phyloP scores from a whole-genome alignment of 2,888 invertebrate genomes.

The Caenorhabditis sulstoni region DNA sequence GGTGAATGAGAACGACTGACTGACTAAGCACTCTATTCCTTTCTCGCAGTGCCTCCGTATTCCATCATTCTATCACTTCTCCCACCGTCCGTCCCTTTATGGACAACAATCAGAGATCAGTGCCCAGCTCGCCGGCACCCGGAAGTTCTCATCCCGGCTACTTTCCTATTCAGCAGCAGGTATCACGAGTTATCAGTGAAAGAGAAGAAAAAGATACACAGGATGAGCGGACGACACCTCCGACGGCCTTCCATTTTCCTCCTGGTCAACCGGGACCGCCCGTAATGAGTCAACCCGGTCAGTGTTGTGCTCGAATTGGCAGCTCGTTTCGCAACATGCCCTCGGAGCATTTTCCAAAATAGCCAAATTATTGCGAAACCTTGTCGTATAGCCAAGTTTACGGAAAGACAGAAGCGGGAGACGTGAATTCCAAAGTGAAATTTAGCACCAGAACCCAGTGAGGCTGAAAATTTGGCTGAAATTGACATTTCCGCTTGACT shows the following conservation, averaged over 20 bases:
- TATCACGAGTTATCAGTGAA: background rate
- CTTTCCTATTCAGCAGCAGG: slow-evolving; percentile 26
- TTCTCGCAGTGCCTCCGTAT: slow-evolving; percentile 1
- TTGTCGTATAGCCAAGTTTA: background rate
- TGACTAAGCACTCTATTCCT: slow-evolving; percentile 39
- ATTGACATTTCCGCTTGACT: slow-evolving; percentile 13
- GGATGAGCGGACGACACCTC: slow-evolving; percentile 55
- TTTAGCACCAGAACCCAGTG: slow-evolving; percentile 11
- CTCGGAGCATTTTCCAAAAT: background rate
- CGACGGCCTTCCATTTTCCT: slow-evolving; percentile 52
- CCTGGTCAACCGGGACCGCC: slow-evolving; percentile 24
- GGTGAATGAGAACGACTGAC: slow-evolving; percentile 40
- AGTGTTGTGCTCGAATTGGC: slow-evolving; percentile 16
- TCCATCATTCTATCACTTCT: slow-evolving; percentile 52
- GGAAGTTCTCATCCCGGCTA: slow-evolving; percentile 20
- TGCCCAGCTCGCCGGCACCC: slow-evolving; percentile 55
- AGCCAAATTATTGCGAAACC: background rate
- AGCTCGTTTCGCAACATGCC: too few species aligned
- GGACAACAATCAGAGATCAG: slow-evolving; percentile 51
- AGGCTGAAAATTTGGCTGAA: slow-evolving; percentile 31
- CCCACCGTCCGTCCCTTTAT: slow-evolving; percentile 33
- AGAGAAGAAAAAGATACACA: slow-evolving; percentile 13
- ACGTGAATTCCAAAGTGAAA: too few species aligned
- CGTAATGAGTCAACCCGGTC: slow-evolving; percentile 53
- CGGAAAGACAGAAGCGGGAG: too few species aligned